Base-by-base conservation (phyloP, 2,888 invertebrate species). In the Ceratothoa steindachneri region DNA sequence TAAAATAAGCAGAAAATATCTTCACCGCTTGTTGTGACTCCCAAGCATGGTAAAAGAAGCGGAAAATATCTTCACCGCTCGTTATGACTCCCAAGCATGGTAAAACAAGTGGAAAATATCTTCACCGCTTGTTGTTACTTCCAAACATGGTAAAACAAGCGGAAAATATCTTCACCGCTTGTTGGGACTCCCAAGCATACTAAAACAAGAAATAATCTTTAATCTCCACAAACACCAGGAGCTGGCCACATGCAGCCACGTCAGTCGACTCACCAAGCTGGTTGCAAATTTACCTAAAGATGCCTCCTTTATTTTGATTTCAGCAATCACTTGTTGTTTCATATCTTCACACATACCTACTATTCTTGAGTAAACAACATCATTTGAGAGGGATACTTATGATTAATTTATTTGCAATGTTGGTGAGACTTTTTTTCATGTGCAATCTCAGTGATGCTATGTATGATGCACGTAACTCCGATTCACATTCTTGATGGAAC, bases 191-290 rank as follows among this genome's bases (percentile, higher is more conserved):
- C n/a, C n/a, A n/a, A n/a, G n/a, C n/a, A n/a, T n/a, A n/a, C n/a
- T n/a, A n/a, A n/a, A n/a, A n/a, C n/a, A n/a, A n/a, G n/a, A n/a
- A n/a, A n/a, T n/a, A n/a, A 60, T 24, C 24, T 12, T n/a, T 41
- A 9, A 12, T 12, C 7, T 41, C 7, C 12, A 41, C 41, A 41
- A 41, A 41, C 41, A 41, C 41, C 41, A 41, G 41, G 41, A 9
- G 41, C 12, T 41, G 41, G 41, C 9, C 12, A 41, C 41, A 41
- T 9, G 41, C 41, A 41, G 41, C 41, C 41, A 41, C 41, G 30
- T 67, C 29, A 41, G 41, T 41, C 15, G 30, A 67, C 29, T 67
- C 67, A 67, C 30, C 30, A 24, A 67, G 30, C 29, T 67, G 28
- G 15, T 31, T 67, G 30, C 30, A 31, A 67, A 67, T n/a, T n/a